These are phyloP conservation scores for Cosmorhoe ocellata DNA, from an alignment of 2,888 invertebrate genomes.

Conservation along the genomic window DNA sequence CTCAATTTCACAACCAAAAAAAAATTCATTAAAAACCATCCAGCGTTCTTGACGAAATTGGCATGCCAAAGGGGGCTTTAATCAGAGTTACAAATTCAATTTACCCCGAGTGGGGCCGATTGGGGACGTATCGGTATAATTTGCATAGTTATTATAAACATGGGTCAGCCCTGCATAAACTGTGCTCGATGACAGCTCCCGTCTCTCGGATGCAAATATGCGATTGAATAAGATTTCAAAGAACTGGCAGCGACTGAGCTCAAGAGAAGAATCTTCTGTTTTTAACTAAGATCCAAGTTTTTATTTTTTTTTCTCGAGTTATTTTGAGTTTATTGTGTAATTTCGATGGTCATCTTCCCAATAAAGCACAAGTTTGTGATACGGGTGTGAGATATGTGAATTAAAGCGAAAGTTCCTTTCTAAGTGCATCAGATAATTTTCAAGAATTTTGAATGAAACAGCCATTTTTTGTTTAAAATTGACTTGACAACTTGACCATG, in stretches of 20 bases:
- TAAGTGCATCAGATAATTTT: too few relatives aligned
- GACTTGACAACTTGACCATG: too few relatives aligned
- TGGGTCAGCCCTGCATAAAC: constrained; percentile 77
- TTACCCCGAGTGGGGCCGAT: constrained; percentile 64
- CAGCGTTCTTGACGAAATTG: constrained; percentile 47
- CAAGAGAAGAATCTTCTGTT: too few relatives aligned
- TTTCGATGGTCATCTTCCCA: too few relatives aligned
- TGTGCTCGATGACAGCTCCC: constrained; percentile 67
- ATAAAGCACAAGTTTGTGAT: too few relatives aligned
- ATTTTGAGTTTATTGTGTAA: too few relatives aligned
- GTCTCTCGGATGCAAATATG: constrained; percentile 67
- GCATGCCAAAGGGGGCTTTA: constrained; percentile 70
- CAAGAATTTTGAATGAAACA: too few relatives aligned
- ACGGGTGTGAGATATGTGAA: too few relatives aligned
- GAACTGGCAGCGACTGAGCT: constrained; percentile 32
- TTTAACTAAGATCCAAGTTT: too few relatives aligned
- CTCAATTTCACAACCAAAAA: constrained; percentile 37
- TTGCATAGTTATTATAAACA: constrained; percentile 82
- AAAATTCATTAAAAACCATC: constrained; percentile 44
- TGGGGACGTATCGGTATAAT: constrained; percentile 75
- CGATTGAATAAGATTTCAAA: constrained; percentile 41
- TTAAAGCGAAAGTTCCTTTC: too few relatives aligned
- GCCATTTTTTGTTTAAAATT: too few relatives aligned
- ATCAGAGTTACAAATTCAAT: constrained; percentile 80
- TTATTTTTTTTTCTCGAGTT: too few relatives aligned